Conservation (phyloP, 2,888 invertebrate species). For the Esperia sulphurella region DNA sequence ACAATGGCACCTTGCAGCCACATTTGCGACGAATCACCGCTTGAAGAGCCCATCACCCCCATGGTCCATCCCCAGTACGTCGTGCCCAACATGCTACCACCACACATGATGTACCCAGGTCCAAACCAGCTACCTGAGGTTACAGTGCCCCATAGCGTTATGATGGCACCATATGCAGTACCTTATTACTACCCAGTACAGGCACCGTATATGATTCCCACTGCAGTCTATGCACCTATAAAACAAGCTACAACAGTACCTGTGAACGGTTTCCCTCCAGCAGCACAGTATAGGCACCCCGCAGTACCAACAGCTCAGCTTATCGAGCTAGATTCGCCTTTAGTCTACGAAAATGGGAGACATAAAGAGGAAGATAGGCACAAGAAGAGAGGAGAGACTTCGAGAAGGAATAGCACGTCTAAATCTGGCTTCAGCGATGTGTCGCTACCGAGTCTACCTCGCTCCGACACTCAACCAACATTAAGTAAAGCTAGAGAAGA, state of each 20-base stretch:
- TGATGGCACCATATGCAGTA: constrained; percentile 61
- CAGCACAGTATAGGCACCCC: constrained; percentile 60
- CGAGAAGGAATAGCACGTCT: constrained; percentile 57
- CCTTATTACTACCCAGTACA: constrained; percentile 71
- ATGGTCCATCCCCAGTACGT: constrained; percentile 40
- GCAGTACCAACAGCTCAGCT: constrained; percentile 83
- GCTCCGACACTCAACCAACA: constrained; percentile 70
- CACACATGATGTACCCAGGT: constrained; percentile 47
- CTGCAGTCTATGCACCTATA: constrained; percentile 63
- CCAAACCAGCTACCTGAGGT: constrained; percentile 31
- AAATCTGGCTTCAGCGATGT: constrained; percentile 65
- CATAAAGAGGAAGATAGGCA: constrained; percentile 38
- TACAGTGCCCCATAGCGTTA: constrained; percentile 20
- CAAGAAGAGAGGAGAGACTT: constrained; percentile 42
- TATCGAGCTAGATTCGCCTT: constrained; percentile 81
- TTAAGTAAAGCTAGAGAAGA: constrained; percentile 80
- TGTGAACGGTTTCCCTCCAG: constrained; percentile 68
- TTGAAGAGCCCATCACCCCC: constrained; percentile 40
- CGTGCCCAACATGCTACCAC: constrained; percentile 30
- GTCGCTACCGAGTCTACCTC: constrained; percentile 60
- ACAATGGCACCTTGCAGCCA: constrained; percentile 30
- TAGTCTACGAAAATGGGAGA: constrained; percentile 59
- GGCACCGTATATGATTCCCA: constrained; percentile 68
- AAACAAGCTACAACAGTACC: constrained; percentile 68
- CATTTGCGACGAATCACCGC: constrained; percentile 29